Percentiles rank a stretch among this genome's conserved stretches.
These are phyloP conservation scores for Drosophila lini DNA, from an alignment of 1,140 invertebrate genomes.

Conservation along the genomic window DNA sequence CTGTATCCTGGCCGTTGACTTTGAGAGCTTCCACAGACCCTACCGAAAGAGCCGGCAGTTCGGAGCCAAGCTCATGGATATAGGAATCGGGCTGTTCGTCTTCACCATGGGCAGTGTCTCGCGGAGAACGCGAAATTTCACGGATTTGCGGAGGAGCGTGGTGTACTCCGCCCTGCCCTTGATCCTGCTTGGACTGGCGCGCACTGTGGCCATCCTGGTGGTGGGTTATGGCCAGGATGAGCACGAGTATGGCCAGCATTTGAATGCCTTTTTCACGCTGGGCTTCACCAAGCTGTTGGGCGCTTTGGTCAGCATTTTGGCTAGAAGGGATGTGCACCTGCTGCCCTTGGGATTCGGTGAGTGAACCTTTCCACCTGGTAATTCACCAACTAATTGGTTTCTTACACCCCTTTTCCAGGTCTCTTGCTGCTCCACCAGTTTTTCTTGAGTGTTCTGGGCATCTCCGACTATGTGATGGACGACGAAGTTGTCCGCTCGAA, in stretches of 20 bases:
- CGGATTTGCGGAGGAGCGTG: conserved; percentile 67
- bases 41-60: conserved; percentile 94
- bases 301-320: conserved; percentile 68
- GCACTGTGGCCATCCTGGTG: conserved; percentile 87
- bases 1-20: conserved; percentile 97
- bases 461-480: conserved; percentile 91
- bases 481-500: conserved; percentile 85
- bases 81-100: conserved; percentile 95
- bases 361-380: conserved; percentile 31
- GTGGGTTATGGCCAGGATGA: conserved; percentile 94
- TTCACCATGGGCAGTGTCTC: conserved; percentile 92
- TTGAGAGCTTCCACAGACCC: conserved; percentile 92
- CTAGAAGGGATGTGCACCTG: conserved; percentile 37
- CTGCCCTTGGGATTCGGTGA: conserved; percentile 63
- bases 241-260: conserved; percentile 97
- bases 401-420: conserved; percentile 84
- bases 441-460: conserved; percentile 74
- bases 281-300: conserved; percentile 92
- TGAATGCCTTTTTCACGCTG: conserved; percentile 98
- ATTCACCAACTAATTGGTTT: too few relatives aligned
- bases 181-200: conserved; percentile 89
- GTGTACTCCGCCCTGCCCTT: conserved; percentile 85
- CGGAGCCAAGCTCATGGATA: conserved; percentile 97
- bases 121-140: conserved; percentile 71
- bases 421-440: conserved; percentile 47